Evolutionary conservation across 2,113 vertebrate genomes (phyloP).

Genomic region (Malurus alboscapulatus): DNA sequence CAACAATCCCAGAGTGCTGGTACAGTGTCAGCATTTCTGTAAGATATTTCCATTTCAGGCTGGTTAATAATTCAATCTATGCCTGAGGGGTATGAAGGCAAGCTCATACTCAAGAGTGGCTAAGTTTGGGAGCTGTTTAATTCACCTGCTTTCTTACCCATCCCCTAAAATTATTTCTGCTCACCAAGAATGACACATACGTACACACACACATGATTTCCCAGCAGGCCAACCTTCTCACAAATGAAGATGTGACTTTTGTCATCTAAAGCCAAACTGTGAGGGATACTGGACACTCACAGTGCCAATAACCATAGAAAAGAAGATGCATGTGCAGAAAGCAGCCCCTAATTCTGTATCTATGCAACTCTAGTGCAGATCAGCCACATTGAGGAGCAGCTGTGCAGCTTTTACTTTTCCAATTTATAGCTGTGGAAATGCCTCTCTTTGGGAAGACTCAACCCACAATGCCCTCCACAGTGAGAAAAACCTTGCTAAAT

Average conservation of each 20-base stretch:
- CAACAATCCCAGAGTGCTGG: neutral
- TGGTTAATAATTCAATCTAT: neutral
- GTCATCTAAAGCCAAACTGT: neutral
- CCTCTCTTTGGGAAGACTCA: neutral
- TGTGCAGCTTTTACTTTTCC: neutral
- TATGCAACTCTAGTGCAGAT: neutral
- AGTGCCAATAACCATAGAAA: neutral
- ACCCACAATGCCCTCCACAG: fast-evolving
- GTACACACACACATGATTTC: fast-evolving
- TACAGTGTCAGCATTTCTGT: neutral
- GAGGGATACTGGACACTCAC: neutral
- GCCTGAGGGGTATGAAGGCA: neutral
- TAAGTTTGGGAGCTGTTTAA: neutral
- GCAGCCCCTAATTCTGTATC: neutral
- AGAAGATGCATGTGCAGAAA: neutral
- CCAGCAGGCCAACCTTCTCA: neutral
- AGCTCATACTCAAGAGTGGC: neutral
- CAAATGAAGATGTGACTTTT: neutral
- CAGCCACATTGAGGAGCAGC: fast-evolving
- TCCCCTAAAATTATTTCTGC: neutral
- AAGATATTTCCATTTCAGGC: neutral
- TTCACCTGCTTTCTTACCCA: neutral
- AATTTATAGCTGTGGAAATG: neutral
- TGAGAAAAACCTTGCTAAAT: neutral
- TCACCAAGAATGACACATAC: neutral